Conservation (phyloP, 2,888 invertebrate species). For the Eupithecia subumbrata region DNA sequence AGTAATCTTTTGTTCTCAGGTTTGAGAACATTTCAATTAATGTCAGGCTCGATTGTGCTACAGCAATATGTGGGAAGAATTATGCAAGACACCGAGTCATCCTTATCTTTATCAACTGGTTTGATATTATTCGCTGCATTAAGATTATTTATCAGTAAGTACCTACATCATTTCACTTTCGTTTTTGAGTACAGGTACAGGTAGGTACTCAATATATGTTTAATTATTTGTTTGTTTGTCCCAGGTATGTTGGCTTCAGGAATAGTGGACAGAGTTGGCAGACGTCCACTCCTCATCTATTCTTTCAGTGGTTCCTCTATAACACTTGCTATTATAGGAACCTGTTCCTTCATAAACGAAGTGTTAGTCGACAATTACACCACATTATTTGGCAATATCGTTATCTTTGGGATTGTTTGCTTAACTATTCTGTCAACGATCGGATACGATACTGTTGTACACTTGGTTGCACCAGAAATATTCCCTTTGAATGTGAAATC, state of each 20-base stretch:
- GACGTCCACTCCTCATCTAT: slow-evolving; percentile 72
- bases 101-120: slow-evolving; percentile 52
- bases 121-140: slow-evolving; percentile 62
- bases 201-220: no score
- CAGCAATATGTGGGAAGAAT: slow-evolving; percentile 65
- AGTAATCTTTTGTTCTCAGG: slow-evolving; percentile 46
- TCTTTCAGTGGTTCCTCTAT: slow-evolving; percentile 64
- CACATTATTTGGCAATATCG: slow-evolving; percentile 54
- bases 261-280: slow-evolving; percentile 66
- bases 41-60: slow-evolving; percentile 60
- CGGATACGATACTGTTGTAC: slow-evolving; percentile 77
- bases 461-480: slow-evolving; percentile 80
- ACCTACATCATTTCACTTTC: neutral
- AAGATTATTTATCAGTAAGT: slow-evolving; percentile 62
- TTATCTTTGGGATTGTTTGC: slow-evolving; percentile 69
- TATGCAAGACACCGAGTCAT: slow-evolving; percentile 58
- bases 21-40: slow-evolving; percentile 58
- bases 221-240: slow-evolving; percentile 41
- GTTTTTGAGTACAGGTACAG: neutral
- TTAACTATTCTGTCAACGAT: slow-evolving; percentile 60
- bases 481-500: slow-evolving; percentile 84
- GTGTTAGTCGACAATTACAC: slow-evolving; percentile 40
- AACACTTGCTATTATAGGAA: slow-evolving; percentile 55
- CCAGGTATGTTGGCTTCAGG: slow-evolving; percentile 65
- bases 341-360: slow-evolving; percentile 68